Conservation (phyloP, 1,140 invertebrate species). For the Galleria mellonella region DNA sequence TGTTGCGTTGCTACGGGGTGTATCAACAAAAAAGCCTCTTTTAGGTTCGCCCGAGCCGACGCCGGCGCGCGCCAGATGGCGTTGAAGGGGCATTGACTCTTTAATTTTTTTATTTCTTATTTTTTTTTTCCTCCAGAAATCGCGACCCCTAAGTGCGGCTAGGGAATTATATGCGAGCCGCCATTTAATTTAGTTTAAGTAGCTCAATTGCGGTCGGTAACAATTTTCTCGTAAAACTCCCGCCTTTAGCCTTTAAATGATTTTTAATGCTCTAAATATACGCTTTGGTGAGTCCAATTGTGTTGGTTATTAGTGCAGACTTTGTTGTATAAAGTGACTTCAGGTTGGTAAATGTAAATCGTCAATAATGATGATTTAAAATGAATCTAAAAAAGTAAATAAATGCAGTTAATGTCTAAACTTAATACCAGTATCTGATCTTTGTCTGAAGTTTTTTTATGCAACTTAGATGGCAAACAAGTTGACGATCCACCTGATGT, state of each 20-base stretch:
- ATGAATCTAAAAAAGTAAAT: too few relatives aligned
- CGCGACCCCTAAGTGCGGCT: conserved; percentile 57
- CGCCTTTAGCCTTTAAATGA: not conserved
- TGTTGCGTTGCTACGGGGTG: conserved; percentile 12
- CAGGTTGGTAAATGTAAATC: not conserved
- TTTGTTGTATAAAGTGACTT: too few relatives aligned
- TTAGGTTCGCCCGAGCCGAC: conserved; percentile 7
- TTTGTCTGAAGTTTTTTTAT: too few relatives aligned
- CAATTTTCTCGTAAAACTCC: conserved; percentile 4
- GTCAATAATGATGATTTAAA: too few relatives aligned
- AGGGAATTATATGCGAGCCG: conserved; percentile 31
- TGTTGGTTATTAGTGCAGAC: too few relatives aligned
- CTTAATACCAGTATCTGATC: too few relatives aligned
- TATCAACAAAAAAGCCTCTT: conserved; percentile 12
- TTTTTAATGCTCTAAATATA: too few relatives aligned
- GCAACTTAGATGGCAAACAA: too few relatives aligned
- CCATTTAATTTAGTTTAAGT: conserved; percentile 41
- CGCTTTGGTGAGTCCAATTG: too few relatives aligned
- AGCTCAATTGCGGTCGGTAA: conserved; percentile 19
- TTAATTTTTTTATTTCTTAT: conserved; percentile 45
- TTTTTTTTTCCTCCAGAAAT: conserved; percentile 19
- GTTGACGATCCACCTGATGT: too few relatives aligned
- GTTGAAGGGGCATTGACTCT: conserved; percentile 51
- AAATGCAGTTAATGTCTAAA: too few relatives aligned
- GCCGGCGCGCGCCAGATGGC: conserved; percentile 56